These are phyloP conservation scores for Cantharis nigra DNA, from an alignment of 2,888 invertebrate species.

Conservation along the genomic window DNA sequence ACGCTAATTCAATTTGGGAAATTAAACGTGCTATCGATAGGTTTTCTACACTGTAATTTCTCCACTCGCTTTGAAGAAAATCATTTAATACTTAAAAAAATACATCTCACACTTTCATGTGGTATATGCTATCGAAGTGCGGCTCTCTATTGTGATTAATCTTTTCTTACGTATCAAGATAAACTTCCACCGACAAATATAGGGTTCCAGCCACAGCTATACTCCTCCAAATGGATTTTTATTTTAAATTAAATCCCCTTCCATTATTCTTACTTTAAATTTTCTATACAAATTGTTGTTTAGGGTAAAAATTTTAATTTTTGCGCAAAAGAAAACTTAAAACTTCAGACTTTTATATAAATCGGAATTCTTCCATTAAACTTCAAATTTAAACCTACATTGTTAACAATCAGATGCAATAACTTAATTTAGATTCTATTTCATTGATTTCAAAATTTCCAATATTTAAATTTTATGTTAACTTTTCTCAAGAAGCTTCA, in stretches of 20 bases:
- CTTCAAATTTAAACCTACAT: too few species aligned
- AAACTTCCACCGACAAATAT: conserved; percentile 25
- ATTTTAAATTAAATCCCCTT: conserved; percentile 21
- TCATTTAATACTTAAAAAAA: conserved; percentile 25
- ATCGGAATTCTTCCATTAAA: too few species aligned
- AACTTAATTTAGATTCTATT: too few species aligned
- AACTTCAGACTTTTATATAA: too few species aligned
- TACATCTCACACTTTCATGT: conserved; percentile 18
- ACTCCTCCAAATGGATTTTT: conserved; percentile 25
- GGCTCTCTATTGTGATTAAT: conserved; percentile 28
- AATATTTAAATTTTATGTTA: too few species aligned
- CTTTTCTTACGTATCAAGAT: conserved; percentile 24
- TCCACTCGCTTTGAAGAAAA: conserved; percentile 16
- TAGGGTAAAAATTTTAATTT: not conserved
- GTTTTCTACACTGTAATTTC: conserved; percentile 23
- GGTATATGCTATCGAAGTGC: conserved; percentile 13
- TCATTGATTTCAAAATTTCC: too few species aligned
- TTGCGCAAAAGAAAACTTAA: too few species aligned
- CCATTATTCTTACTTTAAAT: conserved; percentile 5
- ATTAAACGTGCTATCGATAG: conserved; percentile 33
- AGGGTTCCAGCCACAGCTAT: conserved; percentile 22
- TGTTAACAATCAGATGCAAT: too few species aligned
- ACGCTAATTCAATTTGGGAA: conserved; percentile 33
- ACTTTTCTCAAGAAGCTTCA: too few species aligned
- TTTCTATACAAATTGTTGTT: not conserved